Base-by-base conservation (phyloP, 92 coral and sea anemone species). In the Epizoanthus illoricatus region DNA sequence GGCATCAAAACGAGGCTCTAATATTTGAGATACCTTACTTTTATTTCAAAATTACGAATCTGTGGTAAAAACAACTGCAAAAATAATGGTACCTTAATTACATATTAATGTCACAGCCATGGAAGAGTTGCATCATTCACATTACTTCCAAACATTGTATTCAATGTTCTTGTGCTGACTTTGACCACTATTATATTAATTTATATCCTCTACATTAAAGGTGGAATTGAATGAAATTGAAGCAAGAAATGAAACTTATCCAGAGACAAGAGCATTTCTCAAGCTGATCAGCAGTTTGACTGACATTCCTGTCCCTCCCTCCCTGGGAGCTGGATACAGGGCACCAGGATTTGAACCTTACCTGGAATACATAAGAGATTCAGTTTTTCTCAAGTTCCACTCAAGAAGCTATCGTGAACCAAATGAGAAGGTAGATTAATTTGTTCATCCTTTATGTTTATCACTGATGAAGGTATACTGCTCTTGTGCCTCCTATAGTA, bases 261-360 rank as follows among this genome's bases (percentile, higher is more conserved):
- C 99, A n/a, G 99, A 94, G 75, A 96, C 98, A 5, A 86, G 94
- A 47, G 96, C 98, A 16, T 96, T 96, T 71, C 91, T 96, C 58
- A 87, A 89, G 85, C 89, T 96, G 7, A 84, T 96, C 21, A 87
- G 83, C 36, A 91, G 84, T 58, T 89, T 96, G 62, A 96, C 98
- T 68, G 94, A 94, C 80, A 91, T 91, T 49, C 98, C 98, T 55
- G 81, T 96, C 80, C 99, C 99, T 55, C 83, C 87, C 16, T 68
- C 93, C 59, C 91, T 96, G 47, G 99, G 99, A 33, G 92, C 94
- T 45, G 99, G 99, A 21, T 93, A 96, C 81, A 85, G 99, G 17
- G 91, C 86, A 36, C 99, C 99, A 12, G 99, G 99, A 60, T 93
- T 96, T 86, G 97, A 93, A 54, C 99, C 99, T 0, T 96, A 96